Evolutionary conservation across 2,797 vertebrate genomes (phyloP), one percentile per base, ranked within the genome.

Genomic region (Scleropages formosus): DNA sequence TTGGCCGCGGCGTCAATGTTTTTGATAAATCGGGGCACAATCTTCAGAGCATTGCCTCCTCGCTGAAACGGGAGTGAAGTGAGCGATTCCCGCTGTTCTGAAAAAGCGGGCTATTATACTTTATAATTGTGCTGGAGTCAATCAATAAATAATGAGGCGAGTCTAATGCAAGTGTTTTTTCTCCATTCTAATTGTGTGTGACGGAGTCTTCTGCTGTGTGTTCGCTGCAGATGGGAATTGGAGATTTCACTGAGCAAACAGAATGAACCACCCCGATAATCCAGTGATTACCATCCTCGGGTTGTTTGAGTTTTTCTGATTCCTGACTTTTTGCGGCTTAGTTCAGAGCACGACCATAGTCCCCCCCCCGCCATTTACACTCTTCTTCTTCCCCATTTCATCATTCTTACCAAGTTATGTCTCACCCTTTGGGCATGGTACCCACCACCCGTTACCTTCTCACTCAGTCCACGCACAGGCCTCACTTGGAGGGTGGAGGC

Each of bases 141-240:
- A 87, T 88, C 82, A 85, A 84, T 87, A 83, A 88, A 83, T 80
- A 78, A 86, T 86, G 82, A 81, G 79, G 75, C 80, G 82, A 63
- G 64, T 71, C 82, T 78, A 78, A 72, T 80, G 49, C 71, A 78
- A 78, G 78, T 65, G 75, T 64, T 78, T 76, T 53, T 59, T 68
- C 80, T 82, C 83, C 81, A 78, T 82, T 72, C 51, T 77, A 46
- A 61, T 62, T 60, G 15, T 13, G 26, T 78, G 67, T 71, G 31
- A 39, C 77, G 67, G 53, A 64, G 39, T 44, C 75, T 24, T n/a
- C 59, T 15, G 27, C 65, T 27, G 20, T 39, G 53, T 22, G 31
- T 39, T 26, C 39, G 10, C 27, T 49, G 10, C 31, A n/a, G 56
- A 39, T 58, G 26, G n/a, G 51, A 62, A 46, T 47, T 24, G 1